Conservation (phyloP, 2,888 invertebrate species). For the Eristalis pertinax region DNA sequence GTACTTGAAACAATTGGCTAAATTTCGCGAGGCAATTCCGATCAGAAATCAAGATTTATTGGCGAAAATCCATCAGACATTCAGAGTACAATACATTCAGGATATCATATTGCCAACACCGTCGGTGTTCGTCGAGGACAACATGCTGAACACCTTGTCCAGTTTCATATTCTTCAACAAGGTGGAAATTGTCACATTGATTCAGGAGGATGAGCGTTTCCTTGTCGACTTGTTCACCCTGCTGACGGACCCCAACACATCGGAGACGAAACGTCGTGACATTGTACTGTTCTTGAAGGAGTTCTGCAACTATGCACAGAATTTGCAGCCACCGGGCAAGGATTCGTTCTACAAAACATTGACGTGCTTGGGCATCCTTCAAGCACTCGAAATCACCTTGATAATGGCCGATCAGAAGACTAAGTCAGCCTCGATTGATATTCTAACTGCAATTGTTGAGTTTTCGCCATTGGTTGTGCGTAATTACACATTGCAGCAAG, state of each 20-base stretch:
- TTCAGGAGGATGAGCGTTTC: conserved; percentile 99
- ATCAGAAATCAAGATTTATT: conserved; percentile 96
- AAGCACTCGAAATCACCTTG: conserved; percentile 94
- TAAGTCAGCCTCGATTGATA: conserved; percentile 98
- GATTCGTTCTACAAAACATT: conserved; percentile 98
- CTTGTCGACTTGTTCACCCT: conserved; percentile 96
- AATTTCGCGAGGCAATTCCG: conserved; percentile 96
- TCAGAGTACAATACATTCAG: conserved; percentile 99
- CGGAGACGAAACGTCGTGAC: conserved; percentile 93
- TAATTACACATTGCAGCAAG: conserved; percentile 97
- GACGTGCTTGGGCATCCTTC: conserved; percentile 92
- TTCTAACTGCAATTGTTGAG: conserved; percentile 98
- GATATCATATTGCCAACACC: conserved; percentile 99
- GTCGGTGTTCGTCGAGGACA: conserved; percentile 99
- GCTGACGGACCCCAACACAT: conserved; percentile 93
- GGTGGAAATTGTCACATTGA: conserved; percentile 98
- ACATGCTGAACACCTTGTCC: conserved; percentile 97
- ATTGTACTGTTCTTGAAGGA: conserved; percentile 98
- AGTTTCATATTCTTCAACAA: conserved; percentile 99
- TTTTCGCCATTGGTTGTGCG: conserved; percentile 98
- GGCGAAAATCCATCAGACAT: conserved; percentile 99
- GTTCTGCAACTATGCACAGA: conserved; percentile 99
- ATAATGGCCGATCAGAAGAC: conserved; percentile 96
- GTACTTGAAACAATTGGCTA: conserved; percentile 95
- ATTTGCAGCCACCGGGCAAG: conserved; percentile 97